A percentile compares a stretch with the other conserved stretches of the same genome.
Evolutionary conservation across 2,888 invertebrate species (phyloP).

Genomic region (Sthenelais limicola): DNA sequence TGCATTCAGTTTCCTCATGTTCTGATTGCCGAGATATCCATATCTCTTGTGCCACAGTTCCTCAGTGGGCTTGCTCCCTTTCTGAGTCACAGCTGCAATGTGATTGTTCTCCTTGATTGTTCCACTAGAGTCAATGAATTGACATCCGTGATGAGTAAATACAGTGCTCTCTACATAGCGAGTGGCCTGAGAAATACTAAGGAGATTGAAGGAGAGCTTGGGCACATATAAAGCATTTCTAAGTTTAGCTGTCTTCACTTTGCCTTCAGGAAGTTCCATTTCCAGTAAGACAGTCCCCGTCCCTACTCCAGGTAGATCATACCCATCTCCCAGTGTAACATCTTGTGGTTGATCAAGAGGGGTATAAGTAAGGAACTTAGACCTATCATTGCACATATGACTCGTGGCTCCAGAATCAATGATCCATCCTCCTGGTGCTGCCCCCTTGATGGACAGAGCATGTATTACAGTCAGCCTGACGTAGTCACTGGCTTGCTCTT

Average conservation of each 20-base stretch:
- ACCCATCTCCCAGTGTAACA: slow-evolving; percentile 40
- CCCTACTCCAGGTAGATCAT: slow-evolving; percentile 27
- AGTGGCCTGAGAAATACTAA: slow-evolving; percentile 31
- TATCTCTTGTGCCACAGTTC: slow-evolving; percentile 39
- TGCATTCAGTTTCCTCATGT: slow-evolving; percentile 11
- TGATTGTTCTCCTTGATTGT: not conserved
- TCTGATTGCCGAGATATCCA: slow-evolving; percentile 32
- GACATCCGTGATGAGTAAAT: slow-evolving; percentile 28
- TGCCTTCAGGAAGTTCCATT: not conserved
- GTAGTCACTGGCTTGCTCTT: slow-evolving; percentile 23
- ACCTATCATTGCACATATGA: slow-evolving; percentile 33
- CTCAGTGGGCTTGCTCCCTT: not conserved
- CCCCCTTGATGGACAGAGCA: slow-evolving; percentile 8
- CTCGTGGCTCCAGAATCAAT: slow-evolving; percentile 41
- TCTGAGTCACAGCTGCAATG: not conserved
- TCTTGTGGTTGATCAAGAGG: slow-evolving; percentile 3
- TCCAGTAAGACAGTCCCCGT: slow-evolving; percentile 30
- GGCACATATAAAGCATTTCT: slow-evolving; percentile 41
- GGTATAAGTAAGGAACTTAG: not conserved
- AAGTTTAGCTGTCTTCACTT: not conserved
- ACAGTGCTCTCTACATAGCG: slow-evolving; percentile 2
- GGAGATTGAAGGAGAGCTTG: slow-evolving; percentile 31
- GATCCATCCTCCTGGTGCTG: slow-evolving; percentile 9
- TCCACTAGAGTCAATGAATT: slow-evolving; percentile 1
- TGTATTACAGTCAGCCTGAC: slow-evolving; percentile 24